Base-by-base conservation (phyloP, 2,888 invertebrate genomes). In the Trachelus tabidus region DNA sequence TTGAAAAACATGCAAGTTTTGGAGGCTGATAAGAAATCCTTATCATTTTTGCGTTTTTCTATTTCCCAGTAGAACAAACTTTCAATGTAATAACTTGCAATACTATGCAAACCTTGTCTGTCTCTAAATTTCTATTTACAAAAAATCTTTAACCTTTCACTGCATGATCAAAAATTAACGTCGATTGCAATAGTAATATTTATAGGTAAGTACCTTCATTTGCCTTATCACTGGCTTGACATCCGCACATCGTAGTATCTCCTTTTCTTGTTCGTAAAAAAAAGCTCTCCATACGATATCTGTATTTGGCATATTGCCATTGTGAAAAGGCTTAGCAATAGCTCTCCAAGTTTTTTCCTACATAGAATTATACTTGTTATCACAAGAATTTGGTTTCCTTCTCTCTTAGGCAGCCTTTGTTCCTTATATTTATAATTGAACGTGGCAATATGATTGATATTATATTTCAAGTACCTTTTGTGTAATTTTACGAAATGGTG, bases 61-160 rank as follows among this genome's bases (percentile, higher is more conserved):
- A 85, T 80, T 15, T 92, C 92, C 89, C 92, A 92, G 76, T 93
- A 92, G 83, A 93, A 92, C 1, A 94, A 80, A 0, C 93, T 94
- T 85, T 94, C 94, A 1, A 94, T 92, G 76, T 92, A 93, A 82
- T 94, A 94, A 81, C 94, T 94, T 0, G 93, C 92, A n/a, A 94
- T 90, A 12, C 88, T 88, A 1, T 90, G 82, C 92, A 93, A 92
- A 0, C 87, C 86, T 69, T 90, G 90, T 0, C 90, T 87, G 82
- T 94, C 93, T 3, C 94, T 92, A 3, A 94, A 84, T 88, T 93
- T 93, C 90, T 94, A 80, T 76, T 90, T 89, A 78, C n/a, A 77
- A 56, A 75, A 73, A 78, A 73, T 34, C 34, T 11, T 31, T 73
- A 73, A 9, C 12, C 15, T 71, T 34, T 12, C 69, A 31, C 31